phyloP scores from a whole-genome alignment of 2,888 invertebrate genomes.

The Drosophila stalkeri region DNA sequence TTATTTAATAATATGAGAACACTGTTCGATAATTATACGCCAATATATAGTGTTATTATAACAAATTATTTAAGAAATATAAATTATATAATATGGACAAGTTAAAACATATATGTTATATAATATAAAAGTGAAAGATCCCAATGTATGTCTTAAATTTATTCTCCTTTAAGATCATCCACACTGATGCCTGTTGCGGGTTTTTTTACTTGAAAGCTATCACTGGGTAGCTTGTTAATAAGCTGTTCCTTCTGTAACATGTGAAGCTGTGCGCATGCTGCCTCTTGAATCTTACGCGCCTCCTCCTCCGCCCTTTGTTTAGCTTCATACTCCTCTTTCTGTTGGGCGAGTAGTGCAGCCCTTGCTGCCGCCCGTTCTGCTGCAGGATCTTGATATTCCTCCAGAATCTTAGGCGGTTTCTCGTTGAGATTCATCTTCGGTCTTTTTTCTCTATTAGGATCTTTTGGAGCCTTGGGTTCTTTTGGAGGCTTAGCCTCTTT shows the following conservation, averaged over 20 bases:
- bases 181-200: slow-evolving; percentile 44
- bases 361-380: slow-evolving; percentile 75
- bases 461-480: slow-evolving; percentile 42
- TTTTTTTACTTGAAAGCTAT: slow-evolving; percentile 59
- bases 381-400: slow-evolving; percentile 68
- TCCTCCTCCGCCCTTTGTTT: slow-evolving; percentile 74
- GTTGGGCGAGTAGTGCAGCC: slow-evolving; percentile 75
- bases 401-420: slow-evolving; percentile 50
- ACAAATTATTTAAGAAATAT: not conserved
- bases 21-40: not conserved
- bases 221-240: slow-evolving; percentile 52
- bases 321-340: slow-evolving; percentile 72
- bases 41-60: not conserved
- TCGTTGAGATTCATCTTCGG: slow-evolving; percentile 33
- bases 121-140: not conserved
- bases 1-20: slow-evolving; percentile 3
- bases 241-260: slow-evolving; percentile 60
- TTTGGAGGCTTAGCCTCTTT: slow-evolving; percentile 18
- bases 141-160: too few relatives aligned
- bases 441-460: slow-evolving; percentile 40
- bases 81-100: slow-evolving; percentile 2
- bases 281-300: slow-evolving; percentile 74
- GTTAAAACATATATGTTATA: slow-evolving; percentile 1
- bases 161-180: slow-evolving; percentile 26
- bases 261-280: slow-evolving; percentile 75